Base-by-base conservation (phyloP, 2,888 invertebrate genomes). In the Acleris holmiana region DNA sequence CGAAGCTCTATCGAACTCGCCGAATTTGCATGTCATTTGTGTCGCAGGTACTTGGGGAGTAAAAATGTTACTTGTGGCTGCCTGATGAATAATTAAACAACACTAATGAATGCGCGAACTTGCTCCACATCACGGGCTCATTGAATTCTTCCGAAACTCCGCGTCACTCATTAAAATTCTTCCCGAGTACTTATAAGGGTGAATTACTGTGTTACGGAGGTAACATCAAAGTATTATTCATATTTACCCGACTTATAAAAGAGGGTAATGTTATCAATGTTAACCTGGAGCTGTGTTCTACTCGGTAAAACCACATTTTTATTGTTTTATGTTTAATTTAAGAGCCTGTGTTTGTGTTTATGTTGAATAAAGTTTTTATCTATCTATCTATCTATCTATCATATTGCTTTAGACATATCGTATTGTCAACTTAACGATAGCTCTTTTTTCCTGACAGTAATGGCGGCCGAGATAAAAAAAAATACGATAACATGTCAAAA, bases 61-160 rank as follows among this genome's bases (percentile, higher is more conserved):
- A 84, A 84, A 85, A 85, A 85, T 82, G 79, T 77, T 76, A 77
- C 79, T 79, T 77, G 77, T 76, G 71, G 75, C 49, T 66, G 75
- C 71, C 80, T 84, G 82, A 80, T 89, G 88, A 90, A 89, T 89
- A 87, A 35, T 87, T 88, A 84, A 86, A 82, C 79, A 83, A 84
- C 83, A 78, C 77, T 88, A 88, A 88, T 85, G 81, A 86, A 86
- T 82, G 84, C 84, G 76, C 75, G 77, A 84, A 86, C 79, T 86
- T 88, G 76, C 79, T 83, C 79, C 75, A 84, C 83, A 84, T 88
- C 87, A 86, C 81, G 75, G 73, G 79, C 83, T 87, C 86, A 86
- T 86, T 86, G 85, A 88, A 87, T 87, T 83, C 84, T 85, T 87
- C 77, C 71, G 74, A 71, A 85, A 81, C 78, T 78, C 70, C 69